Evolutionary conservation across 2,888 invertebrate genomes (phyloP), one percentile per base, ranked within the genome.

Genomic region (Drosophila greeni): DNA sequence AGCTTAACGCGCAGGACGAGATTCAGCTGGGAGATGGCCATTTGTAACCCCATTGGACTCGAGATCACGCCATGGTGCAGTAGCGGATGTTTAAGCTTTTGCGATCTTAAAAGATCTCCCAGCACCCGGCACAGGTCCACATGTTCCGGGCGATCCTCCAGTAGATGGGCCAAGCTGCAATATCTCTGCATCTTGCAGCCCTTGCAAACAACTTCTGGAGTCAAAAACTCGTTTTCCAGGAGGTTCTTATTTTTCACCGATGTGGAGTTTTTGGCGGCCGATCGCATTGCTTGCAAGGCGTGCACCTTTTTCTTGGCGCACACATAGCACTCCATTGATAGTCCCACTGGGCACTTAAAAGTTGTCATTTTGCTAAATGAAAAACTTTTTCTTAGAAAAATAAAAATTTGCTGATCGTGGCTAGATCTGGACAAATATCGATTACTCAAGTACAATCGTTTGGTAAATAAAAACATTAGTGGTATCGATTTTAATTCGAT

Each of bases 151-250:
- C 93, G 93, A 82, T 94, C 92, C 36, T 89, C 84, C 51, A 91
- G 91, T 78, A 94, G 93, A 85, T 94, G 94, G 12, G 91, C 91
- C 68, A 90, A 90, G 58, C 88, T 89, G 86, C 94, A 94, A 87
- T 94, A 94, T 36, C 90, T 89, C 9, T 91, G 90, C 20, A 89
- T 78, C 71, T 90, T 91, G 83, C 94, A 94, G 9, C 90, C 91
- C 11, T 91, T 90, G 86, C 94, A 94, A 71, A 67, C 12, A 1
- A 75, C 26, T 14, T 12, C 36, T 2, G 60, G 9, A n/a, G 33
- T 16, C 7, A 7, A 11, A 4, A 42, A 18, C 9, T n/a, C 18
- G 5, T 23, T 39, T 5, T 37, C n/a, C 2, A 40, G 16, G 8
- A 24, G 12, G 8, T 11, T 34, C 18, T 12, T 43, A 7, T 23